phyloP scores from a whole-genome alignment of 2,113 vertebrate species.

The Psittacula cyanocephala region DNA sequence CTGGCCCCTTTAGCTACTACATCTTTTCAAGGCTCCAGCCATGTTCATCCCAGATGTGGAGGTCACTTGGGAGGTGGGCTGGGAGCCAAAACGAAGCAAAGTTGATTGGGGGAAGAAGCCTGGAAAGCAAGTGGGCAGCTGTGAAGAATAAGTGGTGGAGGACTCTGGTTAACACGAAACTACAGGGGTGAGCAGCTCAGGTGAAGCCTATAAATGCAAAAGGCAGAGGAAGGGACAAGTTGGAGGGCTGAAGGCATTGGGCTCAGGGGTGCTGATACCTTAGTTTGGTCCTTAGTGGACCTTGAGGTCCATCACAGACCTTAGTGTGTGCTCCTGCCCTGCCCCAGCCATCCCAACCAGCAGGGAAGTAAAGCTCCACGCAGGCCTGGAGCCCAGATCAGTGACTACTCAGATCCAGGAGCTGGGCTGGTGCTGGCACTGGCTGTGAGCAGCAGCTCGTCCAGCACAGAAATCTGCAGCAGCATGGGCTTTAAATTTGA shows the following conservation, averaged over 20 bases:
- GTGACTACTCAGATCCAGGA: neutral
- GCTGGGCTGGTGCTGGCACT: neutral
- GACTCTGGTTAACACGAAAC: neutral
- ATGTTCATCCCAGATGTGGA: neutral
- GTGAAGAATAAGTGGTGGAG: neutral
- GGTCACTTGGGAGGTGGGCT: neutral
- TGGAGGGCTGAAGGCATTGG: neutral
- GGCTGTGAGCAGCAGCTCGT: neutral
- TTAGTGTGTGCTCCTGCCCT: rapidly evolving
- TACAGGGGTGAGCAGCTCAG: neutral
- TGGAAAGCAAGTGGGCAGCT: neutral
- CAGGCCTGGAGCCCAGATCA: neutral
- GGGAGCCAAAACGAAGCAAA: neutral
- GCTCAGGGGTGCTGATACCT: neutral
- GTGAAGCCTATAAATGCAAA: neutral
- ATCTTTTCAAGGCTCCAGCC: neutral
- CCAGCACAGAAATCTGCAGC: neutral
- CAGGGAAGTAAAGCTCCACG: neutral
- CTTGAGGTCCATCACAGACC: neutral
- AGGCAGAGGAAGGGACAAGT: neutral
- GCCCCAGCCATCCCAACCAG: neutral
- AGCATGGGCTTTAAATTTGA: neutral
- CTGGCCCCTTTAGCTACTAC: neutral
- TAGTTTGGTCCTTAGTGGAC: neutral
- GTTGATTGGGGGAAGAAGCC: neutral